phyloP scores from a whole-genome alignment of 2,113 vertebrate genomes.

The Parus major region DNA sequence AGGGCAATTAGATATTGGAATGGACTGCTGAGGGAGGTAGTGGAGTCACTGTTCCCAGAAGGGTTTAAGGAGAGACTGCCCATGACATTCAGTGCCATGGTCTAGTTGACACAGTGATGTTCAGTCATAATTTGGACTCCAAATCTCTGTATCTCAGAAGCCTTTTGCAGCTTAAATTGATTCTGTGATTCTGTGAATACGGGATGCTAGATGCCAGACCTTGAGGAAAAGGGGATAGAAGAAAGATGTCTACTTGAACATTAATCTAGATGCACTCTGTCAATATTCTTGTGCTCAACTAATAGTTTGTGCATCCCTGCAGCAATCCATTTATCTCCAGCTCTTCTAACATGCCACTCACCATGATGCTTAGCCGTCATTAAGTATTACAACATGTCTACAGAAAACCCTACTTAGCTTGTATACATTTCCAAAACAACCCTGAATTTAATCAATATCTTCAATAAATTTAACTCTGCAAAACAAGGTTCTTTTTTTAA shows the following conservation, averaged over 20 bases:
- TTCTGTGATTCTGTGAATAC: background rate
- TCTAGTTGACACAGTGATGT: background rate
- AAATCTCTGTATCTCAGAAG: background rate
- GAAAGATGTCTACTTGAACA: background rate
- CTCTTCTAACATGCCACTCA: background rate
- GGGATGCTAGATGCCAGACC: background rate
- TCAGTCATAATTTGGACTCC: background rate
- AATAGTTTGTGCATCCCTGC: background rate
- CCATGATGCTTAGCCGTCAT: background rate
- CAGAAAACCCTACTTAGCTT: background rate
- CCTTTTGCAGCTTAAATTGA: background rate
- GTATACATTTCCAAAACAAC: background rate
- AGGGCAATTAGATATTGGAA: rapidly evolving
- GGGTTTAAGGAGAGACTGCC: background rate
- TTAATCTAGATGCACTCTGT: background rate
- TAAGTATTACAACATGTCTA: background rate
- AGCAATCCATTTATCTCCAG: background rate
- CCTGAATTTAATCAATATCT: background rate
- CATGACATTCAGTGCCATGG: background rate
- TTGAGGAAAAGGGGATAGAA: background rate
- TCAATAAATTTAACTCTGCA: background rate
- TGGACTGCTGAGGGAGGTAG: background rate
- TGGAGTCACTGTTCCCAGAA: rapidly evolving
- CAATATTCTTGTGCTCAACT: background rate
- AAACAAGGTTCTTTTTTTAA: background rate